Percentiles rank a stretch among this genome's conserved stretches.
Evolutionary conservation across 2,113 vertebrate species (phyloP).

Genomic region (Ia io): DNA sequence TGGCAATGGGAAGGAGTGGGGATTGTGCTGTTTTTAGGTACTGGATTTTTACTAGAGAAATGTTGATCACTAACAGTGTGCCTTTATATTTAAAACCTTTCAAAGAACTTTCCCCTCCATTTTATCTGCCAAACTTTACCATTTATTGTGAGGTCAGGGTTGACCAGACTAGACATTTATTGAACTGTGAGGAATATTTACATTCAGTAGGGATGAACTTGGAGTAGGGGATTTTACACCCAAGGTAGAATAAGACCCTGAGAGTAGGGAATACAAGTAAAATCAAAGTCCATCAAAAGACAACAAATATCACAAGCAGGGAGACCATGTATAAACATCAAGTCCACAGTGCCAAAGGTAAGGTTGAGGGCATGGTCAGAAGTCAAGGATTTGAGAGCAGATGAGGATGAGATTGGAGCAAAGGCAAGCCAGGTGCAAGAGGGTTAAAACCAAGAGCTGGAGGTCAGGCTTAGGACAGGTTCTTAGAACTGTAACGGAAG

Average conservation of each 20-base stretch:
- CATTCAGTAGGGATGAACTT: constrained; percentile 26
- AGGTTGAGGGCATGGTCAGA: constrained; percentile 39
- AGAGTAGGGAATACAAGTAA: constrained; percentile 9
- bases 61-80: neutral
- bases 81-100: neutral
- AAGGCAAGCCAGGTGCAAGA: neutral
- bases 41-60: neutral
- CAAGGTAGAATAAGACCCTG: neutral
- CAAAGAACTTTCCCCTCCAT: neutral
- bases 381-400: constrained; percentile 37
- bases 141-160: neutral
- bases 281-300: constrained; percentile 41
- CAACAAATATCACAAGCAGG: neutral
- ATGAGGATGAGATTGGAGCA: neutral
- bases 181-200: neutral
- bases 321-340: constrained; percentile 31
- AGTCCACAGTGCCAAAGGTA: constrained; percentile 37
- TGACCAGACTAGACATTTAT: neutral
- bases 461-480: neutral
- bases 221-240: neutral
- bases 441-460: neutral
- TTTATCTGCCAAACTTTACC: neutral
- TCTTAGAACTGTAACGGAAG: neutral
- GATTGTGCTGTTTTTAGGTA: neutral
- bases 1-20: neutral